phyloP scores from a whole-genome alignment of 2,797 vertebrate genomes.

The Selene dorsalis region DNA sequence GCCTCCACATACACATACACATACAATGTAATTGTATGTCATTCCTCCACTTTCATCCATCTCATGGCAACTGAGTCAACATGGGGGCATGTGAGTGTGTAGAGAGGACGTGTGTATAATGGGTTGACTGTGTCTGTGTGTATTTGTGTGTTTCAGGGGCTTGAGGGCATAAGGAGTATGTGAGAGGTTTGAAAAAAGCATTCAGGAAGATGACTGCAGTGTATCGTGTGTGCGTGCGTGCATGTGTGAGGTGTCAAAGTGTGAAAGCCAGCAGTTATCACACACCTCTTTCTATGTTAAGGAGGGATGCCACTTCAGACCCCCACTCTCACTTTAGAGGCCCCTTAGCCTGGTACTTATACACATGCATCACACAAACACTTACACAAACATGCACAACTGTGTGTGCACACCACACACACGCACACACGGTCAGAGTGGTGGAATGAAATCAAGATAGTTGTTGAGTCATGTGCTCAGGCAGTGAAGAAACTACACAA shows the following conservation, averaged over 20 bases:
- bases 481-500: too few species aligned
- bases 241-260: slow-evolving; percentile 61
- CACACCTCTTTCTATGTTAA: slow-evolving; percentile 82
- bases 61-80: slow-evolving; percentile 67
- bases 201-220: slow-evolving; percentile 13
- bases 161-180: slow-evolving; percentile 38
- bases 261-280: slow-evolving; percentile 76
- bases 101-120: slow-evolving; percentile 66
- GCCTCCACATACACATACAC: slow-evolving; percentile 21
- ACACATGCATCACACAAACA: slow-evolving; percentile 41
- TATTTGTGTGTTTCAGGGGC: slow-evolving; percentile 42
- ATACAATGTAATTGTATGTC: slow-evolving; percentile 20
- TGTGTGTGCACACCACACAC: neutral
- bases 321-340: slow-evolving; percentile 43
- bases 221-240: slow-evolving; percentile 28
- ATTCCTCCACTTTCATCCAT: slow-evolving; percentile 31
- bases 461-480: too few species aligned
- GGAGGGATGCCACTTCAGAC: slow-evolving; percentile 78
- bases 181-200: slow-evolving; percentile 37
- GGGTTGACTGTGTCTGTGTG: slow-evolving; percentile 46
- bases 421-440: slow-evolving; percentile 17
- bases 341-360: slow-evolving; percentile 51
- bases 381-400: slow-evolving; percentile 5
- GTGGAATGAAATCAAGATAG: too few species aligned
- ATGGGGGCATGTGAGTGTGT: slow-evolving; percentile 65